Percentiles rank a stretch among this genome's conserved stretches.
These are phyloP conservation scores for Oryctes rhinoceros DNA, from an alignment of 1,140 invertebrate genomes.

Conservation along the genomic window DNA sequence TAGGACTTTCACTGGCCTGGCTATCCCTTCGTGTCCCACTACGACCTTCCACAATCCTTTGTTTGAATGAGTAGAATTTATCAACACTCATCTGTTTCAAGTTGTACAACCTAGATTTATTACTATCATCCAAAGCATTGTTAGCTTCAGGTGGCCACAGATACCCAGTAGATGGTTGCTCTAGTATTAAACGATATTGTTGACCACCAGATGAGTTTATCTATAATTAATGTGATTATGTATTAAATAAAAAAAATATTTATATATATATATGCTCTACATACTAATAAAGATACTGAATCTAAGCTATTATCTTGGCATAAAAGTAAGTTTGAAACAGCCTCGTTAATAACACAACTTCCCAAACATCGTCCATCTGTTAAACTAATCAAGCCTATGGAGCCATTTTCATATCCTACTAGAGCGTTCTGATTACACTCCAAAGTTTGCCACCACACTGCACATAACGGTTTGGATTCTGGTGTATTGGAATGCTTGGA, in stretches of 20 bases:
- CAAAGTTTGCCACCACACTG: conserved; percentile 78
- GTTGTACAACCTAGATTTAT: conserved; percentile 66
- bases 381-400: conserved; percentile 76
- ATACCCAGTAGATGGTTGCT: conserved; percentile 68
- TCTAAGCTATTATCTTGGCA: conserved; percentile 75
- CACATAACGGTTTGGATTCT: conserved; percentile 65
- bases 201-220: conserved; percentile 71
- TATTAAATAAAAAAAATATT: conserved; percentile 37
- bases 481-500: conserved; percentile 62
- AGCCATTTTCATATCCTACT: conserved; percentile 76
- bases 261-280: conserved; percentile 47
- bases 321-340: conserved; percentile 69
- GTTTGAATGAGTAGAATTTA: conserved; percentile 71
- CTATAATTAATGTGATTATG: conserved; percentile 56
- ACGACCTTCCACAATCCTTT: conserved; percentile 67
- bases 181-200: conserved; percentile 72
- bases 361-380: conserved; percentile 72
- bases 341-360: conserved; percentile 69
- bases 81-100: conserved; percentile 74
- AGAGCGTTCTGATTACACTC: conserved; percentile 71
- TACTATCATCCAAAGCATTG: conserved; percentile 58
- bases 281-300: conserved; percentile 72
- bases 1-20: conserved; percentile 55
- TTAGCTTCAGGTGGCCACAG: conserved; percentile 66
- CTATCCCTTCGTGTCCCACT: conserved; percentile 52